Base-by-base conservation (phyloP, 2,113 vertebrate species). In the Nyctibius bracteatus region DNA sequence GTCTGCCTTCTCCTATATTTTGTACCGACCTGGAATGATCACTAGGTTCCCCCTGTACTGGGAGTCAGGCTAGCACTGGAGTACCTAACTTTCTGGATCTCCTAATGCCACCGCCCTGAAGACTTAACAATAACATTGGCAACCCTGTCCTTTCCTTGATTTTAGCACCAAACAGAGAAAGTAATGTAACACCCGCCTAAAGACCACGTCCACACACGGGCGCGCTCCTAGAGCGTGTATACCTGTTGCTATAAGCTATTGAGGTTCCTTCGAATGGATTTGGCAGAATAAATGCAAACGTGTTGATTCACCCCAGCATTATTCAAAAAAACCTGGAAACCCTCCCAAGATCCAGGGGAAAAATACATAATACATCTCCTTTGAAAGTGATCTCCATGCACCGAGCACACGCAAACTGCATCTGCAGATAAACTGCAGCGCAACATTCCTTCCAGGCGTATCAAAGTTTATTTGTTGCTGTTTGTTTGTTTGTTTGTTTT, bases 201-300 rank as follows among this genome's bases (percentile, higher is more conserved):
- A 73, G 66, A 79, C 49, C 37, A 1, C 16, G 30, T 81, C 70
- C 72, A 52, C 84, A 61, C 39, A 35, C 78, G 52, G 57, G 47
- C 30, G 5, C 16, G 11, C 70, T 88, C 35, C 54, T 51, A 61
- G 86, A 58, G 75, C 17, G 67, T 43, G 24, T 88, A 55, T 91
- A 97, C 97, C 97, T 97, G 97, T 97, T 97, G 97, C 95, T 97
- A 10, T 87, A 80, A 81, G 46, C 44, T 73, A 35, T 11, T 57
- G 72, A 62, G 79, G 28, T 86, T 43, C 63, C 44, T 66, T 54
- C 24, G 49, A 73, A 57, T 27, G 67, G 35, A 43, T 87, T 79
- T 81, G 43, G 27, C 61, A 61, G 65, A 75, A 92, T 57, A 77
- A 92, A 74, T 24, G 61, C 68, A 59, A 87, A 94, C 31, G 35